Conservation (phyloP, 2,113 vertebrate genomes). For the Lethenteron reissneri region DNA sequence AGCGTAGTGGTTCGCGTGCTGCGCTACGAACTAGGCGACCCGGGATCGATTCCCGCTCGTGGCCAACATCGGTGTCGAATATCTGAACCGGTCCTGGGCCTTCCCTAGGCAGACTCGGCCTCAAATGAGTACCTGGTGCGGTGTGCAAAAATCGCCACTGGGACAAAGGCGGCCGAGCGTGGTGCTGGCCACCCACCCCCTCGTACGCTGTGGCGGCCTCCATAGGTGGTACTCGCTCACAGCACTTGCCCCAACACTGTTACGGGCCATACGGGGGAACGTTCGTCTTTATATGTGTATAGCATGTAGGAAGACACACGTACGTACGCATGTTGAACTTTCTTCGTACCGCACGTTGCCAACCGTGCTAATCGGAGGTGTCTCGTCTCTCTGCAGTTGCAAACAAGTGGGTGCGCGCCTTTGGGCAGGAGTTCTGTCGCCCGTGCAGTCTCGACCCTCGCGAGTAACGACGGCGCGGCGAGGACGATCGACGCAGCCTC, state of each 20-base stretch:
- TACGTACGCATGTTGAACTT: background rate
- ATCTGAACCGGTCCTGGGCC: no score
- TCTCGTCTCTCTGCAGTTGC: slow-evolving; percentile 36
- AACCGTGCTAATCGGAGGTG: background rate
- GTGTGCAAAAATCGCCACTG: no score
- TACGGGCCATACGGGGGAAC: background rate
- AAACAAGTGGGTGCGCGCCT: slow-evolving; percentile 77
- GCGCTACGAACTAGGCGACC: no score
- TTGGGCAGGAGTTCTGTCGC: slow-evolving; percentile 61
- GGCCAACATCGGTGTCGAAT: no score
- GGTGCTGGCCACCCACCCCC: background rate
- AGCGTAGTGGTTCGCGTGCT: no score
- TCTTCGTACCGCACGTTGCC: background rate
- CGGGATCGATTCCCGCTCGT: no score
- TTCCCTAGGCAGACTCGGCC: no score
- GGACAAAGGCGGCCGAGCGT: no score
- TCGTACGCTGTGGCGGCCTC: background rate
- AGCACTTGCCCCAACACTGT: background rate
- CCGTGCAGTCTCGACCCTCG: slow-evolving; percentile 32
- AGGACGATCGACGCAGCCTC: background rate
- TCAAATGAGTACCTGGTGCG: no score
- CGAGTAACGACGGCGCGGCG: slow-evolving; percentile 24
- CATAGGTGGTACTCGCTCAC: background rate
- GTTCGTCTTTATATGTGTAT: background rate
- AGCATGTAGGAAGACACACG: background rate